phyloP scores from a whole-genome alignment of 1,140 invertebrate genomes.

The Antheraea pernyi region DNA sequence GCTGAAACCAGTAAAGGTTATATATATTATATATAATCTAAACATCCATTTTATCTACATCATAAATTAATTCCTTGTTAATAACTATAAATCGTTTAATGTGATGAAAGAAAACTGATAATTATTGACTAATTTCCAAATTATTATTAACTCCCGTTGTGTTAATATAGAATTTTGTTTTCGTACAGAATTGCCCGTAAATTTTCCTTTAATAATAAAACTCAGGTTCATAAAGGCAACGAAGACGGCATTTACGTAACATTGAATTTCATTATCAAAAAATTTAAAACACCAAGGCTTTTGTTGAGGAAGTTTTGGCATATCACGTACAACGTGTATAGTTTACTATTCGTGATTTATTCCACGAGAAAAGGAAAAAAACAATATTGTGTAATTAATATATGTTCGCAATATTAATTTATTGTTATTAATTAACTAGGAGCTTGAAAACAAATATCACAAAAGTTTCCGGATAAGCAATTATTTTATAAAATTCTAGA shows the following conservation, averaged over 20 bases:
- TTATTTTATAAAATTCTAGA: neutral
- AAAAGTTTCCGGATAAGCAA: slow-evolving; percentile 18
- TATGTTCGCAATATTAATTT: slow-evolving; percentile 18
- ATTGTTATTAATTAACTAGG: slow-evolving; percentile 24
- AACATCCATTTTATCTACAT: too few relatives aligned
- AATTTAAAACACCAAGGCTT: slow-evolving; percentile 5
- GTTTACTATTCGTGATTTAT: slow-evolving; percentile 29
- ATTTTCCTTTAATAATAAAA: too few relatives aligned
- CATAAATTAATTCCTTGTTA: too few relatives aligned
- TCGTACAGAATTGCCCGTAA: too few relatives aligned
- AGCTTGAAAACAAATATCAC: slow-evolving; percentile 15
- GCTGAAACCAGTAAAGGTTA: too few relatives aligned
- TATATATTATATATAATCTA: too few relatives aligned
- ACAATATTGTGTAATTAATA: slow-evolving; percentile 20
- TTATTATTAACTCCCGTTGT: too few relatives aligned
- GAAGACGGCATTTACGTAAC: neutral
- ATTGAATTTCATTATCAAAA: neutral
- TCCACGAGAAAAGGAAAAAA: neutral
- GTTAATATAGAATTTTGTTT: too few relatives aligned
- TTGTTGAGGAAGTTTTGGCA: slow-evolving; percentile 22
- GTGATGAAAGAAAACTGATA: too few relatives aligned
- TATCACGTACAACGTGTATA: slow-evolving; percentile 26
- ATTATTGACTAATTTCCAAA: too few relatives aligned
- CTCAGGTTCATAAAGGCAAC: too few relatives aligned
- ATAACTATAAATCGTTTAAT: too few relatives aligned